Base-by-base conservation (phyloP, 2,113 vertebrate genomes). In the Chrysochloris asiatica region DNA sequence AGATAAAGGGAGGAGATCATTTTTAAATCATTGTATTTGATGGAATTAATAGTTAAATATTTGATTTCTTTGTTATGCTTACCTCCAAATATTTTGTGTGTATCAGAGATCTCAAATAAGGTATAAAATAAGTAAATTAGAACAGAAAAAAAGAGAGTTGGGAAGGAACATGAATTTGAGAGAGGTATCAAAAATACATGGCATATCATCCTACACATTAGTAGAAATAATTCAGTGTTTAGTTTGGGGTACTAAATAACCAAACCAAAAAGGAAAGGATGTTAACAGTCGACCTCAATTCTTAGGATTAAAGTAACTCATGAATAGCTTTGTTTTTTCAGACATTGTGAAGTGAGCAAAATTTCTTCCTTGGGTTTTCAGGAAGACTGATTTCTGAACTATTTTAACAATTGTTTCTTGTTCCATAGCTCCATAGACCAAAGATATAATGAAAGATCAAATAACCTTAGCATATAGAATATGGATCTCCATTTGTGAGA, bases 11-110 rank as follows among this genome's bases (percentile, higher is more conserved):
- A n/a, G n/a, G n/a, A n/a, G n/a, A n/a, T n/a, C n/a, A n/a, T n/a
- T n/a, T n/a, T n/a, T n/a, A n/a, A n/a, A n/a, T n/a, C n/a, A n/a
- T 80, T 56, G 13, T 13, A 75, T 73, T 4, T 76, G 24, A 67
- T 47, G 14, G 50, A 54, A 90, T 93, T 16, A 72, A 91, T 77
- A 8, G 4, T 77, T 88, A 59, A 24, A 4, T 56, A 72, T 50
- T 59, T 92, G 28, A 69, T 72, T 72, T 94, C 84, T 73, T 48
- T 59, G 81, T 75, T 83, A 73, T 80, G 8, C 8, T 17, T 75
- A 93, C 73, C 30, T 89, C 22, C 50, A 85, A 67, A 91, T 78
- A 89, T 78, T 77, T 87, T 52, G 28, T 50, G 28, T 59, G 14
- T 47, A 65, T 17, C 73, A 48, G 12, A n/a, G 5, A 28, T 8